Base-by-base conservation (phyloP, 2,113 vertebrate genomes). In the Gallinago media region DNA sequence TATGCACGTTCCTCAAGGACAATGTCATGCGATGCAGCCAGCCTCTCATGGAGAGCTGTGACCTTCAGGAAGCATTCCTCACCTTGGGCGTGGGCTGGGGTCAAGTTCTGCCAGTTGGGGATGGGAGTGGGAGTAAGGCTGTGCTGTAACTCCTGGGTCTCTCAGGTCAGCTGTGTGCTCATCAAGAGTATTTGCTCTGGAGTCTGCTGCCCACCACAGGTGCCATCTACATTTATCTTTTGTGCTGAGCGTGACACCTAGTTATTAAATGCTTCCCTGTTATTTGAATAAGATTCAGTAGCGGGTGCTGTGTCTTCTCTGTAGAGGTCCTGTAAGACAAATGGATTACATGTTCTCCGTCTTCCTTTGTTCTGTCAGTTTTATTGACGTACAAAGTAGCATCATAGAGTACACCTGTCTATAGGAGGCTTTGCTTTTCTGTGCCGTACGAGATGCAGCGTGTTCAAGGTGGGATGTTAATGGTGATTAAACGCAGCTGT, bases 321-420 rank as follows among this genome's bases (percentile, higher is more conserved):
- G 85, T 70, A 91, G 77, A 85, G 34, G 74, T 91, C 63, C 74
- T 96, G 77, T 88, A 96, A 91, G 68, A 94, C 83, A 95, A 95
- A 94, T 94, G 70, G 88, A 89, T 96, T 95, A 70, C 81, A 62
- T 2, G 25, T 92, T 93, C 67, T 92, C 49, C 2, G 3, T 88
- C 70, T 92, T 89, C 88, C 76, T 97, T 92, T 97, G 63, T 92
- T 96, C 86, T 96, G 88, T 93, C 92, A 94, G 56, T 75, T 95
- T 88, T 88, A 91, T 92, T 96, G 94, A 96, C 90, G 38, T 63
- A 84, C 27, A 83, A 89, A 92, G 63, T 89, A 47, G 23, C 71
- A 77, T 63, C 66, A 82, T 26, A 73, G 83, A 92, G 34, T 88
- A 86, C 77, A 77, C 88, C 63, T 93, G 72, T 87, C 93, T 97